phyloP scores from a whole-genome alignment of 2,888 invertebrate genomes.

The Lymantria dispar region DNA sequence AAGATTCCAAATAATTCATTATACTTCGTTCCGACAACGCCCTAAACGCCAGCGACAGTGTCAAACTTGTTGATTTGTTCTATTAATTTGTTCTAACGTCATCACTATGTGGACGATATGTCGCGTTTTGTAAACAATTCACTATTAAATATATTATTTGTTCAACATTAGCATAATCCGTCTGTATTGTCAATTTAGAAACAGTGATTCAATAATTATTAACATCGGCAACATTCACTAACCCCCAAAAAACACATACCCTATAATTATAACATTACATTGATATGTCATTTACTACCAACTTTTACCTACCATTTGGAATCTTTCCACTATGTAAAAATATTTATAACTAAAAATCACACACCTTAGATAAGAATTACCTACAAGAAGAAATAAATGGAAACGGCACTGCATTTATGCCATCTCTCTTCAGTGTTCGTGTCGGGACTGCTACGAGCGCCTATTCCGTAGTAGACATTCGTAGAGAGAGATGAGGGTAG shows the following conservation, averaged over 20 bases:
- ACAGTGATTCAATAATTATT: conserved; percentile 52
- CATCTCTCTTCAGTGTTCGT: conserved; percentile 18
- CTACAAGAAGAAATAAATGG: conserved; percentile 54
- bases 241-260: conserved; percentile 48
- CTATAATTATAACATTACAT: conserved; percentile 70
- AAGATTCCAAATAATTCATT: conserved; percentile 77
- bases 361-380: conserved; percentile 70
- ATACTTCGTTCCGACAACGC: conserved; percentile 31
- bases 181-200: conserved; percentile 74
- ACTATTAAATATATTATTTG: conserved; percentile 74
- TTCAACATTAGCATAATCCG: conserved; percentile 71
- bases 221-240: conserved; percentile 59
- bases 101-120: conserved; percentile 80
- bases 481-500: conserved; percentile 25
- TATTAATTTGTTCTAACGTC: conserved; percentile 41
- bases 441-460: conserved; percentile 3
- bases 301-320: conserved; percentile 70
- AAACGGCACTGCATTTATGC: conserved; percentile 23
- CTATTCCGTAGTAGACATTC: no score
- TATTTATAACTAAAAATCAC: conserved; percentile 70
- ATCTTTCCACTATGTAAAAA: conserved; percentile 75
- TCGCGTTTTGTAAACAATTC: conserved; percentile 67
- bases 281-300: conserved; percentile 80
- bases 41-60: conserved; percentile 22
- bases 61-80: conserved; percentile 21